Percentiles rank a stretch among this genome's conserved stretches.
Evolutionary conservation across 2,113 vertebrate species (phyloP).

Genomic region (Orthonyx spaldingii): DNA sequence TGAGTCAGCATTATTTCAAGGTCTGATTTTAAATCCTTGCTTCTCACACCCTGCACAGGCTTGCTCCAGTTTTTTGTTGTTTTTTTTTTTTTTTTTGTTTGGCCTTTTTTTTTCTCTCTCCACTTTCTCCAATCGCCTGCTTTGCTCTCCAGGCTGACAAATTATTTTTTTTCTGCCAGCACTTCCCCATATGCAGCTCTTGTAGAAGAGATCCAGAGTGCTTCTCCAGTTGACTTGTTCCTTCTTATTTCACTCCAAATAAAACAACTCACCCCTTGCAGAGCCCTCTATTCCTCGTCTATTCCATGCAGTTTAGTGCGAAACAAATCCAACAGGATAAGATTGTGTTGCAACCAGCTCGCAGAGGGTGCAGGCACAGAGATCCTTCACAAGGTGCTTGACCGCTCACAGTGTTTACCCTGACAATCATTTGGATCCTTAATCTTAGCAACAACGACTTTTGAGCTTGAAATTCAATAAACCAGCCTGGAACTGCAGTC

Average conservation of each 20-base stretch:
- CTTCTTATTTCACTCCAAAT: not conserved
- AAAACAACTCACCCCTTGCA: not conserved
- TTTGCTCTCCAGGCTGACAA: not conserved
- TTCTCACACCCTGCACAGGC: slow-evolving; percentile 16
- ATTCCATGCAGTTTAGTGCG: not conserved
- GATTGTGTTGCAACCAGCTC: not conserved
- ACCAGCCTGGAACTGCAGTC: not conserved
- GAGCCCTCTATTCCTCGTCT: not conserved
- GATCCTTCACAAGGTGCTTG: slow-evolving; percentile 19
- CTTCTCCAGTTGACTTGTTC: not conserved
- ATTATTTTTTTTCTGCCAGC: not conserved
- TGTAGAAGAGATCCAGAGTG: not conserved
- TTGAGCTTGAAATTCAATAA: slow-evolving; percentile 41
- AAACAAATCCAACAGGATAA: not conserved
- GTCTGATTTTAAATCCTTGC: not conserved
- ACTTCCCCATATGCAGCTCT: not conserved
- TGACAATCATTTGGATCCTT: slow-evolving; percentile 21
- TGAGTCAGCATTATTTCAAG: not conserved
- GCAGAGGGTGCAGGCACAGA: not conserved
- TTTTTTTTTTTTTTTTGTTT: rapidly evolving
- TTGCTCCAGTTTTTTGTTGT: not conserved
- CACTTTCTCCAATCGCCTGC: rapidly evolving
- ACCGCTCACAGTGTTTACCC: not conserved
- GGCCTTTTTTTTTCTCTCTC: not conserved
- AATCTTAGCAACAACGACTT: slow-evolving; percentile 25